Conservation (phyloP, 2,113 vertebrate species). For the Hassar affinis region DNA sequence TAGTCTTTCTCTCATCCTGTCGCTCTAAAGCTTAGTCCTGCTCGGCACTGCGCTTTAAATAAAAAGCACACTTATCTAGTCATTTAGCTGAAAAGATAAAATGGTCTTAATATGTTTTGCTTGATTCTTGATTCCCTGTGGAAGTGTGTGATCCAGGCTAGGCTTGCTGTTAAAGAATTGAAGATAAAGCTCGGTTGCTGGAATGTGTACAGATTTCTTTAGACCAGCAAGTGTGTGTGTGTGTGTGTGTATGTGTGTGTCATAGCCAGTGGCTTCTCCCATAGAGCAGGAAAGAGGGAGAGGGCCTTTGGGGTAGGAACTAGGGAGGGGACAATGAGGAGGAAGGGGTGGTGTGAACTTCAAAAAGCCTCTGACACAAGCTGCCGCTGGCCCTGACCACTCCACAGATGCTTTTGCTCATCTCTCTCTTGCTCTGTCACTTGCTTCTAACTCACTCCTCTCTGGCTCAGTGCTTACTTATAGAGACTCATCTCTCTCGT, state of each 20-base stretch:
- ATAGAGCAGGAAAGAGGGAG: constrained; percentile 51
- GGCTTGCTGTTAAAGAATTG: background rate
- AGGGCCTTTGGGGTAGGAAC: constrained; percentile 37
- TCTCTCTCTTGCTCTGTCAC: constrained; percentile 48
- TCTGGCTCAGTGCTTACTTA: constrained; percentile 44
- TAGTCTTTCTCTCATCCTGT: constrained; percentile 56
- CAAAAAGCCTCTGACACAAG: constrained; percentile 72
- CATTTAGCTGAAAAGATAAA: background rate
- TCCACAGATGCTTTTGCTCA: constrained; percentile 74
- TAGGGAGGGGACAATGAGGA: constrained; percentile 37
- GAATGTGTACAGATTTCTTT: constrained; percentile 38
- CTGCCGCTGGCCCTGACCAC: constrained; percentile 69
- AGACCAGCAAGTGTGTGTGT: constrained; percentile 43
- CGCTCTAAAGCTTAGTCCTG: constrained; percentile 42
- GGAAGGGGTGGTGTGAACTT: constrained; percentile 64
- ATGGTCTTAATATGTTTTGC: background rate
- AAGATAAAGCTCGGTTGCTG: background rate
- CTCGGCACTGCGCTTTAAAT: constrained; percentile 28
- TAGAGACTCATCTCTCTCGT: constrained; percentile 41
- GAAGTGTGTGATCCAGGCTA: background rate
- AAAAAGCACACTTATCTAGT: background rate
- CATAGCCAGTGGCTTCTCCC: constrained; percentile 50
- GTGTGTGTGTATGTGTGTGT: constrained; percentile 41
- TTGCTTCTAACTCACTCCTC: constrained; percentile 51
- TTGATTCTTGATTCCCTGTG: background rate